Percentiles rank a stretch among this genome's conserved stretches.
Evolutionary conservation across 1,140 invertebrate species (phyloP).

Genomic region (Drosophila tsacasi): DNA sequence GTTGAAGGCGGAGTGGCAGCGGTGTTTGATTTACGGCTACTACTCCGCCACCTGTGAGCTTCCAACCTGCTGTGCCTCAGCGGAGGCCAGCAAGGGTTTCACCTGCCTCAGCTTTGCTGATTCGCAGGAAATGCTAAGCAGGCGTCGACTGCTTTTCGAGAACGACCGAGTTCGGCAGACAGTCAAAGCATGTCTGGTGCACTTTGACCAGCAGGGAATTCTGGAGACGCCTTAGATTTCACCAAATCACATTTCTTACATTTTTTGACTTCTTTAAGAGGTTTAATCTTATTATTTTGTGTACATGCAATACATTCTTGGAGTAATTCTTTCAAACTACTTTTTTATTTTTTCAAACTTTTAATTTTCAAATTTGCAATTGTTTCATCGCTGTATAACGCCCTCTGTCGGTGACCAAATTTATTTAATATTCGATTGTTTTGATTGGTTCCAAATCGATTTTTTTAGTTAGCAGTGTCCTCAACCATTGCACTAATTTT

Average conservation of each 20-base stretch:
- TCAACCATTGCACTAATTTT: no score
- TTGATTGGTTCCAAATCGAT: no score
- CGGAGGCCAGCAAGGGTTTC: slow-evolving; percentile 48
- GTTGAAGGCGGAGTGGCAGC: slow-evolving; percentile 66
- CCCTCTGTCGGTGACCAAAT: not conserved
- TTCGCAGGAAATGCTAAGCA: slow-evolving; percentile 28
- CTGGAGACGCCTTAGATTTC: slow-evolving; percentile 36
- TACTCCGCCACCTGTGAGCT: slow-evolving; percentile 62
- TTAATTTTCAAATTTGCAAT: not conserved
- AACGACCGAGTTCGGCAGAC: slow-evolving; percentile 55
- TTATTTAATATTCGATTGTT: not conserved
- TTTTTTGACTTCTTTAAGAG: no score
- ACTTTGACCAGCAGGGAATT: slow-evolving; percentile 66
- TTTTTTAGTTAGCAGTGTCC: no score
- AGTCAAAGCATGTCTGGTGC: slow-evolving; percentile 36
- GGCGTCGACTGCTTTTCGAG: slow-evolving; percentile 49
- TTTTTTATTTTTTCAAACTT: not conserved
- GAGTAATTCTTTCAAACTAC: not conserved
- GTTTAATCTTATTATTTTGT: not conserved
- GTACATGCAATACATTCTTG: not conserved
- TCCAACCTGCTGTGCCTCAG: slow-evolving; percentile 63
- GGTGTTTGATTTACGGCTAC: slow-evolving; percentile 70
- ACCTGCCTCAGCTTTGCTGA: slow-evolving; percentile 48
- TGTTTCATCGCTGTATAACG: not conserved
- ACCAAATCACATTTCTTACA: not conserved